These are phyloP conservation scores for Exocentrus adspersus DNA, from an alignment of 2,888 invertebrate genomes.

Conservation along the genomic window DNA sequence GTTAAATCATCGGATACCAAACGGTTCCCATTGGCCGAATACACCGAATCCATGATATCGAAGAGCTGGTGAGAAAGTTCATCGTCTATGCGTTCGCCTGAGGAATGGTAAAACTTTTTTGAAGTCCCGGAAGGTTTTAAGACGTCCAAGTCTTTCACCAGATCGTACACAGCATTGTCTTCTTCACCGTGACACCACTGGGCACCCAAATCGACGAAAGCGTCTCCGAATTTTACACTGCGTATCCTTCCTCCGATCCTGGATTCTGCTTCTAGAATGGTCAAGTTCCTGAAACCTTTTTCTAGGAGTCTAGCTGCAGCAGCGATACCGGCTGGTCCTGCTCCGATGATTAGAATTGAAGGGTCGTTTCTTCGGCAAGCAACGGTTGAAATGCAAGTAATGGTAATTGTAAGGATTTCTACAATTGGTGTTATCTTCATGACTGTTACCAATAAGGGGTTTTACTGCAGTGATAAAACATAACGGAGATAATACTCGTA, in stretches of 20 bases:
- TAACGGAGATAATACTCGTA: no score
- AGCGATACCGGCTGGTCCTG: constrained; percentile 68
- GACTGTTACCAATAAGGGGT: background rate
- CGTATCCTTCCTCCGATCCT: constrained; percentile 59
- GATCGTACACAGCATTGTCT: constrained; percentile 55
- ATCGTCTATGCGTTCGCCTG: constrained; percentile 25
- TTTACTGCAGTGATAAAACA: background rate
- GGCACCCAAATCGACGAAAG: constrained; percentile 55
- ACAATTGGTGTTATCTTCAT: background rate
- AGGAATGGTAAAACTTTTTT: constrained; percentile 33
- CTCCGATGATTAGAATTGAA: constrained; percentile 33
- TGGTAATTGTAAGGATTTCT: background rate
- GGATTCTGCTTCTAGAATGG: constrained; percentile 61
- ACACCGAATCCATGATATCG: background rate
- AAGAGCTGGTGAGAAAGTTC: constrained; percentile 7
- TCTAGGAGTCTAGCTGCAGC: constrained; percentile 66
- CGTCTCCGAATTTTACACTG: constrained; percentile 46
- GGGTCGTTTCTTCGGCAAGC: background rate
- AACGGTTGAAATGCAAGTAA: background rate
- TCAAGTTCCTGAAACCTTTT: constrained; percentile 63
- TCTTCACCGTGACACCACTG: constrained; percentile 61
- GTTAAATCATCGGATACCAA: background rate
- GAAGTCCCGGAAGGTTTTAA: constrained; percentile 39
- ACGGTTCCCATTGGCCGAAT: constrained; percentile 6
- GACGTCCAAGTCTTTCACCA: constrained; percentile 53